These are phyloP conservation scores for Myiotriccus ornatus DNA, from an alignment of 2,797 vertebrate genomes.

Conservation along the genomic window DNA sequence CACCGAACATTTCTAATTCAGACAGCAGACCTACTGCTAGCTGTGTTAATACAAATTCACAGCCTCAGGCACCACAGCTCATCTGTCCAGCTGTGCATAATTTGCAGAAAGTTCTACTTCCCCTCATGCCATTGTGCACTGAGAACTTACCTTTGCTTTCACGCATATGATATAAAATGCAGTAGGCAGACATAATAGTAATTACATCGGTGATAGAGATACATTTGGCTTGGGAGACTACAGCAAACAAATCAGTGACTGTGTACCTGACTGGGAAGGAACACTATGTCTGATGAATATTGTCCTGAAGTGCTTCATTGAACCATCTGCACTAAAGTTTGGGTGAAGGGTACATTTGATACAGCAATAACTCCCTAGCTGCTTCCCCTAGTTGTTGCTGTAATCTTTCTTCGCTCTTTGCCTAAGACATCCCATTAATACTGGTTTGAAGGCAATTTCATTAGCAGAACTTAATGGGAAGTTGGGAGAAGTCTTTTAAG, in stretches of 20 bases:
- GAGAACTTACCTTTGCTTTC: constrained; percentile 28
- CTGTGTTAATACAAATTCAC: constrained; percentile 57
- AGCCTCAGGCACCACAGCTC: not conserved
- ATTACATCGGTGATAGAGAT: not conserved
- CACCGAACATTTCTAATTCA: constrained; percentile 1
- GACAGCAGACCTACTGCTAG: constrained; percentile 35
- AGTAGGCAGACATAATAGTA: not conserved
- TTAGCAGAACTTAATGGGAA: not conserved
- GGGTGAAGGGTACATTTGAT: not conserved
- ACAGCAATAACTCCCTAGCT: not conserved
- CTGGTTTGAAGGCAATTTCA: not conserved
- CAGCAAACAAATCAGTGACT: not conserved
- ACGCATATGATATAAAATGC: constrained; percentile 1
- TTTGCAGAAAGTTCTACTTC: constrained; percentile 45
- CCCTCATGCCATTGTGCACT: not conserved
- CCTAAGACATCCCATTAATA: not conserved
- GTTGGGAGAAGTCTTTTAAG: not conserved
- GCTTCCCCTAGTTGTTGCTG: not conserved
- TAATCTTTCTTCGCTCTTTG: not conserved
- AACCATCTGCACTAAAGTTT: not conserved
- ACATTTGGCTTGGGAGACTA: not conserved
- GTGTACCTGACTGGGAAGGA: not conserved
- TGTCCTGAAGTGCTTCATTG: not conserved
- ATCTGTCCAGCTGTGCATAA: constrained; percentile 56
- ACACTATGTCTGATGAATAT: not conserved